Base-by-base conservation (phyloP, 2,797 vertebrate species). In the Tapera naevia region DNA sequence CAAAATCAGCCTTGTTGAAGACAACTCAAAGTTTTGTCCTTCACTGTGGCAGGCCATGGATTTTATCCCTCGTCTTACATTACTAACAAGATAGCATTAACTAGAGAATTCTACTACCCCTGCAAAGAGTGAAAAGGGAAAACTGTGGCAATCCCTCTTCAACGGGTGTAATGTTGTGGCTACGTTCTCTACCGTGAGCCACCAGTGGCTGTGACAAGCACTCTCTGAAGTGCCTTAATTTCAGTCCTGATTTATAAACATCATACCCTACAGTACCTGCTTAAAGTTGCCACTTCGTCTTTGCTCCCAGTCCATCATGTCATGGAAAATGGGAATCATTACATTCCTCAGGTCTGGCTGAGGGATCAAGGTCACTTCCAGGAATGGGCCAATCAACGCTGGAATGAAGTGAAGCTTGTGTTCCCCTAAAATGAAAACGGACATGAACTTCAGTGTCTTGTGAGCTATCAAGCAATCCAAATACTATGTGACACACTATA, bases 241-340 rank as follows among this genome's bases (percentile, higher is more conserved):
- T 73, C 32, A 62, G 5, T 56, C 18, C 35, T 46, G 28, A 14
- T 83, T 73, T 28, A 75, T 30, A 17, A 91, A 84, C 8, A 37
- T 37, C 21, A 53, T 39, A 64, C 56, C 3, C 46, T 58, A 57
- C 54, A 73, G 66, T 95, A 99, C 99, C 99, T 99, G 99, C 92
- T 99, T 99, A 90, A 99, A 99, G 97, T 99, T 99, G 66, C 99
- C 99, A 24, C 99, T 99, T 85, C 98, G 98, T 39, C 99, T 98
- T 97, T 99, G 99, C 94, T 99, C 99, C 99, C 99, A 99, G 95
- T 99, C 99, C 99, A 99, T 99, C 99, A 99, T 99, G 97, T 99
- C 99, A 30, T 99, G 99, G 96, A 99, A 99, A 97, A 99, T 99
- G 60, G 99, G 99, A 96, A 99, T 99, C 99, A 99, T 99, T 95